These are phyloP conservation scores for Drosophila orena DNA, from an alignment of 1,140 invertebrate genomes.

Conservation along the genomic window DNA sequence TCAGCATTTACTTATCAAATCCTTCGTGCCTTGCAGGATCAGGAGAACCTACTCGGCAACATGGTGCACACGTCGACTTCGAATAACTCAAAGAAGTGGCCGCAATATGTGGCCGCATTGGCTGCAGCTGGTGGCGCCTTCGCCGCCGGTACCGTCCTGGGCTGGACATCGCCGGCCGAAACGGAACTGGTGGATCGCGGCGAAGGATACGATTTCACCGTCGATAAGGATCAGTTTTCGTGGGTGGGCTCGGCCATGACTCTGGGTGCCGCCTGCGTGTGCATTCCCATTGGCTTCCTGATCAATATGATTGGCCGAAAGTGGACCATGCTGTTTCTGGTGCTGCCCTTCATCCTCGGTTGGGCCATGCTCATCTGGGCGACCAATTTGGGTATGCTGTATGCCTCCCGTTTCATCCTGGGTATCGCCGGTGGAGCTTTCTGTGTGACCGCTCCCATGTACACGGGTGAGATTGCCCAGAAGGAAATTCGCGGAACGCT, in stretches of 20 bases:
- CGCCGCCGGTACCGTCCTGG: constrained; percentile 88
- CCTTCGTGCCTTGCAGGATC: constrained; percentile 61
- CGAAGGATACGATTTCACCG: constrained; percentile 86
- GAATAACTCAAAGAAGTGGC: constrained; percentile 85
- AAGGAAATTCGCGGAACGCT: constrained; percentile 91
- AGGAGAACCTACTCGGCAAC: constrained; percentile 76
- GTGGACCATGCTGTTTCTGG: constrained; percentile 89
- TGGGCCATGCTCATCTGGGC: constrained; percentile 91
- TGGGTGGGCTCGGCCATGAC: constrained; percentile 91
- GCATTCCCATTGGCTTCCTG: constrained; percentile 89
- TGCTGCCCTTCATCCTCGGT: constrained; percentile 90
- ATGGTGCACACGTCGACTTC: constrained; percentile 75
- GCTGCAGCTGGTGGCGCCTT: constrained; percentile 87
- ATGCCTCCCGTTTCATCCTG: constrained; percentile 90
- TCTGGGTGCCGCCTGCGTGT: constrained; percentile 90
- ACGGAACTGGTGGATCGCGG: constrained; percentile 70
- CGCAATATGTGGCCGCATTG: constrained; percentile 89
- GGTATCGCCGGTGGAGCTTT: constrained; percentile 91
- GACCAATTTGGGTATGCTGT: constrained; percentile 88
- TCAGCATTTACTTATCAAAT: background rate
- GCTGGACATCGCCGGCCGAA: constrained; percentile 91
- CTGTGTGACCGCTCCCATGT: constrained; percentile 91
- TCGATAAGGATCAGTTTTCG: constrained; percentile 86
- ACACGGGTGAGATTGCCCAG: constrained; percentile 93
- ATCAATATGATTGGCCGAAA: constrained; percentile 92